These are phyloP conservation scores for Drosophila tani DNA, from an alignment of 1,140 invertebrate genomes.

Conservation along the genomic window DNA sequence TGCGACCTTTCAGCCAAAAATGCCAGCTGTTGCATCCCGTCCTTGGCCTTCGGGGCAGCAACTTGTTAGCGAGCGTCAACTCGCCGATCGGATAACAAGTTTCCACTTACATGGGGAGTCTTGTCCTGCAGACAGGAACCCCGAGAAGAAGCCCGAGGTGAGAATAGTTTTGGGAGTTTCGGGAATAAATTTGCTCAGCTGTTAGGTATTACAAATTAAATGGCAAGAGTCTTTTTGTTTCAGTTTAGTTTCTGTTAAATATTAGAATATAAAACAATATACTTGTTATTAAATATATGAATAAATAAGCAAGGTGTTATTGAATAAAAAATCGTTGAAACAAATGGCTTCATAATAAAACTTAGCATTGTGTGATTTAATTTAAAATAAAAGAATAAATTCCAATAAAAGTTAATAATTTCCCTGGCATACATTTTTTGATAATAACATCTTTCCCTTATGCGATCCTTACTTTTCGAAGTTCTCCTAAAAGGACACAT, in stretches of 20 bases:
- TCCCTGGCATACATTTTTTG: too few species aligned
- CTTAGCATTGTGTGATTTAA: too few species aligned
- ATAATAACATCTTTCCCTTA: too few species aligned
- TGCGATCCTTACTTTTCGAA: too few species aligned
- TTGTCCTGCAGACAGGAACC: not conserved
- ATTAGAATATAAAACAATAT: too few species aligned
- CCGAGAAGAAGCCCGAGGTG: not conserved
- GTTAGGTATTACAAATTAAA: not conserved
- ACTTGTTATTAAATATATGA: too few species aligned
- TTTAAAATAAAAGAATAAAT: too few species aligned
- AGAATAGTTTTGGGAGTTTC: not conserved
- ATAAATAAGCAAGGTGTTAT: too few species aligned
- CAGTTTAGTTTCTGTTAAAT: too few species aligned
- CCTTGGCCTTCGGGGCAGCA: not conserved
- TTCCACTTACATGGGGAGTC: not conserved
- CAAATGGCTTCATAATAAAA: too few species aligned
- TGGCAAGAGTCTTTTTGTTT: not conserved
- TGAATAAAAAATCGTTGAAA: too few species aligned
- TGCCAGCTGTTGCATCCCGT: conserved; percentile 21
- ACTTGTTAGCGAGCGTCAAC: conserved; percentile 12
- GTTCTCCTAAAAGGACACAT: not conserved
- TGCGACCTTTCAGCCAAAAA: conserved; percentile 29
- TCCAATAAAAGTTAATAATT: too few species aligned
- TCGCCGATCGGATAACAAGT: conserved; percentile 45
- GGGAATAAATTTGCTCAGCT: not conserved